Evolutionary conservation across 2,888 invertebrate species (phyloP), one percentile per base, ranked within the genome.

Genomic region (Philereme transversata): DNA sequence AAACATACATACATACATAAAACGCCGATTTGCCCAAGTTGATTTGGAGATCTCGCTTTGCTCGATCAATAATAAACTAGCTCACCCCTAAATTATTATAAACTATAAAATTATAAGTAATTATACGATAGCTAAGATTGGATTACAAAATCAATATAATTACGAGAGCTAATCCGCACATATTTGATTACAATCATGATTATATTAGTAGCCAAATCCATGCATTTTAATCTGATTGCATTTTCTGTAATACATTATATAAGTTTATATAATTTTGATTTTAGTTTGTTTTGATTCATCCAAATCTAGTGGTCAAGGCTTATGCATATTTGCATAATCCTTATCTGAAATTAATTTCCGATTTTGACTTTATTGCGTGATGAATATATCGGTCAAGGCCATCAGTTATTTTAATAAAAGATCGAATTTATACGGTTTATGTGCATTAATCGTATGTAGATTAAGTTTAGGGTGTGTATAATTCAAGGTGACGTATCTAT

Each of bases 341-440:
- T 46, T 52, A 38, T 56, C 35, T 52, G n/a, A 44, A 56, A 44
- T 43, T 9, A 35, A 56, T 45, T 7, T 56, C 38, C 9, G 50
- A 51, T 40, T 51, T 40, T 51, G 10, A 41, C 47, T 56, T 51
- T 36, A 62, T 62, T 54, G 57, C 57, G 57, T 54, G 50, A 54
- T 50, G 6, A 40, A 11, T 51, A 54, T 34, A 44, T 57, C 57
- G 62, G 62, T 62, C 62, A 62, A 62, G 62, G 54, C 33, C 57
- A 57, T 36, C 8, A 34, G 34, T 44, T 8, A 50, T 43, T 45
- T 53, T 35, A 57, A 56, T 57, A 48, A 52, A 57, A 49, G 49
- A 45, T 57, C 22, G n/a, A 51, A 45, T 11, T 54, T 54, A 54
- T 55, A 8, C 51, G 38, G 36, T 51, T 51, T 49, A 47, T 33